Percentiles rank a stretch among this genome's conserved stretches.
Conservation (phyloP, 2,888 invertebrate genomes). For the Leptothorax acervorum region DNA sequence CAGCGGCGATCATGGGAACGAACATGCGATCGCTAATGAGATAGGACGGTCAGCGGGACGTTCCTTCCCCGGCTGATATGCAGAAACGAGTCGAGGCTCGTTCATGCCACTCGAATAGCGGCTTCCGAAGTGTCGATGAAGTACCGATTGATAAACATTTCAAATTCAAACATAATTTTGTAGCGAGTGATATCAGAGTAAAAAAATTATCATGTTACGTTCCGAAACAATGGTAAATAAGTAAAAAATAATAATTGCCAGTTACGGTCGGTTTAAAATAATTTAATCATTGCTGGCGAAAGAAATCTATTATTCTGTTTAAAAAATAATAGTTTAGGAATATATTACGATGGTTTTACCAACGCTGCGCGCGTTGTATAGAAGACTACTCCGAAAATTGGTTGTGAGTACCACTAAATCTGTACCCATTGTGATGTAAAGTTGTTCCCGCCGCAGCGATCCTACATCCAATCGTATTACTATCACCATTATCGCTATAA, state of each 20-base stretch:
- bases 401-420: neutral
- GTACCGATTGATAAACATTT: conserved; percentile 5
- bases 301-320: no score
- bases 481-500: conserved; percentile 27
- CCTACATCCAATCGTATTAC: neutral
- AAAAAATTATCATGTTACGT: neutral
- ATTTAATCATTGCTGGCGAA: no score
- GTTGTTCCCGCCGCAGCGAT: neutral
- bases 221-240: neutral
- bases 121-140: conserved; percentile 15
- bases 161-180: neutral
- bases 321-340: neutral
- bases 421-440: conserved; percentile 10
- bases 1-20: conserved; percentile 44
- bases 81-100: conserved; percentile 25
- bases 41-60: conserved; percentile 42
- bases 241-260: no score
- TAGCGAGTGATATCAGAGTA: neutral
- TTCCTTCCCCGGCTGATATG: neutral
- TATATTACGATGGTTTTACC: neutral
- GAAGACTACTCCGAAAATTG: neutral
- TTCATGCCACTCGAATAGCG: neutral
- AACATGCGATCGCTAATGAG: conserved; percentile 51
- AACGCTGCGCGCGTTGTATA: neutral
- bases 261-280: no score